Base-by-base conservation (phyloP, 2,888 invertebrate species). In the Stictocephala bisonia region DNA sequence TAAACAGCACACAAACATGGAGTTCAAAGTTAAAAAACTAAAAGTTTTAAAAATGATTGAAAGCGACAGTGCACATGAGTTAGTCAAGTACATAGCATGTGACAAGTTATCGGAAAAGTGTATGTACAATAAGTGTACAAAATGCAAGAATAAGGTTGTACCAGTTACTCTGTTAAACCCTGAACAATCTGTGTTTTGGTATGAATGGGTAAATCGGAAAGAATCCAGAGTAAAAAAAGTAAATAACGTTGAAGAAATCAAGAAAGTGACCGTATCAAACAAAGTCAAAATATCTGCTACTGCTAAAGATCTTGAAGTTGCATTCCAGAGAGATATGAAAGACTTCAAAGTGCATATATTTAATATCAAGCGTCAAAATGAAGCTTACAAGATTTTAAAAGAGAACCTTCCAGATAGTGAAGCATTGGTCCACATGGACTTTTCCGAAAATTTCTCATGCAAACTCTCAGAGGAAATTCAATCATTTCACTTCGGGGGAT, bases 361-460 rank as follows among this genome's bases (percentile, higher is more conserved):
- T 20, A 60, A 60, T 31, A 31, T 60, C 6, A 29, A 60, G 18
- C 27, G 31, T 13, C 60, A 60, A 18, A 29, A 60, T 60, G 13
- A 15, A 18, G 29, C 60, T 18, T 60, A 60, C 31, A 27, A 31
- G 6, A 31, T 20, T 1, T 31, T 27, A 3, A 29, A 7, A 60
- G 60, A 60, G n/a, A 60, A 22, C 18, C 20, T 60, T 7, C 15
- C n/a, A 15, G 13, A 29, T 15, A 31, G 26, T 24, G 29, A 60
- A 29, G 60, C 31, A 9, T 3, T 31, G 18, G 6, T 60, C 11
- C 60, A 60, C 11, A 9, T 29, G n/a, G 60, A 60, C 20, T 60
- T 60, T 29, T 29, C 31, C n/a, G 60, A 60, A n/a, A 60, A 60
- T 29, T 60, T 3, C 31, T 4, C 31, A 3, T 60, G 60, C 18